Evolutionary conservation across 2,888 invertebrate genomes (phyloP).

Genomic region (Drosophila testacea): DNA sequence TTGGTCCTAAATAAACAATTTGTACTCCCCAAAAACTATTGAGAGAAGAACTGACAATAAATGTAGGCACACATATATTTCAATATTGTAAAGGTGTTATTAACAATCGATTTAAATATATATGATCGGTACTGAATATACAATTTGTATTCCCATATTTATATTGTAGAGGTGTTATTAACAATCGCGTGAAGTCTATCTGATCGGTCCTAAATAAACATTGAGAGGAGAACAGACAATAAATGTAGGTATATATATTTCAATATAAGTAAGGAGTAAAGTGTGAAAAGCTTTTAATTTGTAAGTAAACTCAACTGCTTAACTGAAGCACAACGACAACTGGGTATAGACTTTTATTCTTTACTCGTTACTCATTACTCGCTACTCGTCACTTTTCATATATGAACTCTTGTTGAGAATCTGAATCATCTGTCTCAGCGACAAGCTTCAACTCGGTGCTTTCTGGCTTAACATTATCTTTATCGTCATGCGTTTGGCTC

Average conservation of each 20-base stretch:
- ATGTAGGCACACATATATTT: conserved; percentile 3
- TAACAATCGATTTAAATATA: neutral
- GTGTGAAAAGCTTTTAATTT: neutral
- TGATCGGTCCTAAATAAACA: no score
- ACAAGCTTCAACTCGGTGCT: conserved; percentile 8
- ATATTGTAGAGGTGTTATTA: no score
- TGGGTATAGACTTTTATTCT: neutral
- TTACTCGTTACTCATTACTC: neutral
- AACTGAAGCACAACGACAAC: conserved; percentile 27
- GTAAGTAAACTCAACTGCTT: conserved; percentile 15
- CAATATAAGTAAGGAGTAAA: conserved; percentile 6
- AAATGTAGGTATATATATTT: conserved; percentile 5
- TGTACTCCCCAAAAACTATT: no score
- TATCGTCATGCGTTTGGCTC: conserved; percentile 45
- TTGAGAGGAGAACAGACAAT: neutral
- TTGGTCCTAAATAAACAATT: no score
- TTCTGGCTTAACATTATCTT: conserved; percentile 31
- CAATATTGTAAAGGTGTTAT: neutral
- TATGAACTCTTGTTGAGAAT: conserved; percentile 37
- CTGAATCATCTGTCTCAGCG: conserved; percentile 30
- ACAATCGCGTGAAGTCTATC: no score
- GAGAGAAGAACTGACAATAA: neutral
- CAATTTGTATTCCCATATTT: conserved; percentile 13
- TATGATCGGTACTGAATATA: conserved; percentile 1
- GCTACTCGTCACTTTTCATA: conserved; percentile 27